Evolutionary conservation across 2,888 invertebrate genomes (phyloP).

Genomic region (Conchocele bisecta): DNA sequence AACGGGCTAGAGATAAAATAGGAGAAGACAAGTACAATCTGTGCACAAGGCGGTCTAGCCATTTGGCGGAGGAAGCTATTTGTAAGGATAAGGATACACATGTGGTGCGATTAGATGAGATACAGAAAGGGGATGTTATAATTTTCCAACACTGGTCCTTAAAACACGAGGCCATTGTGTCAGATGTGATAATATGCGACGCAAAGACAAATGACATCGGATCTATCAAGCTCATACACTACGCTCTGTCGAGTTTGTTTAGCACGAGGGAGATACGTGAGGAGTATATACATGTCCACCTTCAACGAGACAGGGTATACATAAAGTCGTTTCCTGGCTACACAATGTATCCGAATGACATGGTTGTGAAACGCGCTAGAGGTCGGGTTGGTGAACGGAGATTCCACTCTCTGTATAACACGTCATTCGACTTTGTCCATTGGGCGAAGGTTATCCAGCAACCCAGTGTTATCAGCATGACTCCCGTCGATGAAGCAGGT

Average conservation of each 20-base stretch:
- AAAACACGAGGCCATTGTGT: constrained; percentile 29
- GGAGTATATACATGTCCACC: constrained; percentile 12
- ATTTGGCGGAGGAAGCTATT: constrained; percentile 16
- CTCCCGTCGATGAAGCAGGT: neutral
- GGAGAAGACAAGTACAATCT: constrained; percentile 21
- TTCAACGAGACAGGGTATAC: constrained; percentile 3
- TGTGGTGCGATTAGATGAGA: neutral
- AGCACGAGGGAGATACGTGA: constrained; percentile 14
- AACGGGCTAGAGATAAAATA: constrained; percentile 21
- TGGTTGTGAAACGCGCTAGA: constrained; percentile 20
- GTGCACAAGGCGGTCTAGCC: constrained; percentile 11
- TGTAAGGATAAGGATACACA: constrained; percentile 11
- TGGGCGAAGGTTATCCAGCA: constrained; percentile 45
- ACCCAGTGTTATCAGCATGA: neutral
- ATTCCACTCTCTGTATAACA: constrained; percentile 11
- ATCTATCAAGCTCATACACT: constrained; percentile 19
- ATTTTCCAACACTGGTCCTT: constrained; percentile 28
- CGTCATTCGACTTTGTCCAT: constrained; percentile 33
- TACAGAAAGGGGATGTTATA: constrained; percentile 26
- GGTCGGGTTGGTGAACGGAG: constrained; percentile 25
- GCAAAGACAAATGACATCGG: constrained; percentile 5
- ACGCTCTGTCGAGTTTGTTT: constrained; percentile 16
- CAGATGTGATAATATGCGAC: neutral
- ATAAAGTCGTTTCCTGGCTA: constrained; percentile 24
- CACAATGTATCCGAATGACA: constrained; percentile 8